Percentiles rank a stretch among this genome's conserved stretches.
phyloP scores from a whole-genome alignment of 2,888 invertebrate genomes.

The Eupelmus urozonus region DNA sequence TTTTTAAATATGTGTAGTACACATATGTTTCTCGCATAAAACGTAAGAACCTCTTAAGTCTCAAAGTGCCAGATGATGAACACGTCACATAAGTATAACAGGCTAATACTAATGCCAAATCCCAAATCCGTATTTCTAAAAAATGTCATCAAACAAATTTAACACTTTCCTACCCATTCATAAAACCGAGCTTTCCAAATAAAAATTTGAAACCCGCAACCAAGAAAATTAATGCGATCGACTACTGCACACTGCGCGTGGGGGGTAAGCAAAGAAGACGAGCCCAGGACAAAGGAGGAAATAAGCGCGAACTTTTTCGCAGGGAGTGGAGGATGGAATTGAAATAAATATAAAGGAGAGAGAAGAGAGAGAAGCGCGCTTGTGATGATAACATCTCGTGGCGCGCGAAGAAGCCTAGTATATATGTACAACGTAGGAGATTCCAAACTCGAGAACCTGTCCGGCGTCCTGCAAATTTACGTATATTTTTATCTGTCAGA shows the following conservation, averaged over 20 bases:
- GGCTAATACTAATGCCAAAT: too few relatives aligned
- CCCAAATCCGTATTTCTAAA: too few relatives aligned
- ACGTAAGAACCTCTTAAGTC: too few relatives aligned
- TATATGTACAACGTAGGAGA: constrained; percentile 46
- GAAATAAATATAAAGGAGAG: constrained; percentile 52
- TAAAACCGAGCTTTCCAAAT: too few relatives aligned
- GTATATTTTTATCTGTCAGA: constrained; percentile 51
- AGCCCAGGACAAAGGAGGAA: constrained; percentile 24
- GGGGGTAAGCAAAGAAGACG: background rate
- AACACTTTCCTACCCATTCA: too few relatives aligned
- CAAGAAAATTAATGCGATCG: background rate
- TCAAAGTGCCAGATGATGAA: too few relatives aligned
- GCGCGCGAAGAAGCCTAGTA: constrained; percentile 33
- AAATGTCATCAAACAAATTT: too few relatives aligned
- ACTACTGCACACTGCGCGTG: background rate
- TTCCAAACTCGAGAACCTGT: constrained; percentile 59
- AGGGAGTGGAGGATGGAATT: constrained; percentile 26
- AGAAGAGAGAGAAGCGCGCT: constrained; percentile 31
- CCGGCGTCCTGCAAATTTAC: constrained; percentile 49
- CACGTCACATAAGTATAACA: too few relatives aligned
- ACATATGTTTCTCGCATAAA: too few relatives aligned
- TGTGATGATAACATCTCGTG: constrained; percentile 55
- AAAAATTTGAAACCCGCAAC: too few relatives aligned
- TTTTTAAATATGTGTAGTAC: too few relatives aligned
- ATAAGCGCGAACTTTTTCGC: constrained; percentile 39